phyloP scores from a whole-genome alignment of 2,797 vertebrate species.

The Spheniscus humboldti region DNA sequence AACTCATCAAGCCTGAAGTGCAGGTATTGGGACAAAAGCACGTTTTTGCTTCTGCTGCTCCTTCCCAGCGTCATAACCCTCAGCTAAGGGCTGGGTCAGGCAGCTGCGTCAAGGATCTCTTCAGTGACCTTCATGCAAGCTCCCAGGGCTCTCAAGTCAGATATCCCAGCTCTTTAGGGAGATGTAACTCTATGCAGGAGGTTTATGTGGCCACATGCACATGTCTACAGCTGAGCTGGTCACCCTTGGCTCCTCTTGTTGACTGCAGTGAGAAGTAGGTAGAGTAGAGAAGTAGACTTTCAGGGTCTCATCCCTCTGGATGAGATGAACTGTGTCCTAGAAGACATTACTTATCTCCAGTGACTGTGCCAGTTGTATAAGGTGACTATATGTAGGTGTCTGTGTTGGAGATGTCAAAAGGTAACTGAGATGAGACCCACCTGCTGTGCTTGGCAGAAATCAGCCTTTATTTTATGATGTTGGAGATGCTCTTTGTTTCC shows the following conservation, averaged over 20 bases:
- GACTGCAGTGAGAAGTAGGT: rapidly evolving
- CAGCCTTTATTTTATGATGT: not conserved
- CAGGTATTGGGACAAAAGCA: not conserved
- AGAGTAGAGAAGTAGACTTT: not conserved
- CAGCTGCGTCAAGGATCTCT: not conserved
- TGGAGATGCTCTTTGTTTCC: not conserved
- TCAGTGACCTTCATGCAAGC: not conserved
- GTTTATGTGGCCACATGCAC: not conserved
- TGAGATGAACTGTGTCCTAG: not conserved
- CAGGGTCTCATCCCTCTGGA: not conserved
- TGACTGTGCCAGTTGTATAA: not conserved
- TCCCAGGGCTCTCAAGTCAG: not conserved
- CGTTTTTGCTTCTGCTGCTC: not conserved
- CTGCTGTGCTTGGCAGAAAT: not conserved
- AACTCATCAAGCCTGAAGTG: not conserved
- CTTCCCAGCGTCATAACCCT: not conserved
- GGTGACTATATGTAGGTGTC: not conserved
- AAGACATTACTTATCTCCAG: not conserved
- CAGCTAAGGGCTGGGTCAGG: not conserved
- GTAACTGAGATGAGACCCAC: not conserved
- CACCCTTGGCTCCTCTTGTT: not conserved
- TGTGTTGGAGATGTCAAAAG: not conserved
- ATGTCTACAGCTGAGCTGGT: not conserved
- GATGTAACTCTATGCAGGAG: not conserved
- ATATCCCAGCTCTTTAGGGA: not conserved